Percentiles rank a stretch among this genome's conserved stretches.
These are phyloP conservation scores for Tokudaia tokunoshimensis DNA, from an alignment of 2,797 vertebrate species.

Conservation along the genomic window DNA sequence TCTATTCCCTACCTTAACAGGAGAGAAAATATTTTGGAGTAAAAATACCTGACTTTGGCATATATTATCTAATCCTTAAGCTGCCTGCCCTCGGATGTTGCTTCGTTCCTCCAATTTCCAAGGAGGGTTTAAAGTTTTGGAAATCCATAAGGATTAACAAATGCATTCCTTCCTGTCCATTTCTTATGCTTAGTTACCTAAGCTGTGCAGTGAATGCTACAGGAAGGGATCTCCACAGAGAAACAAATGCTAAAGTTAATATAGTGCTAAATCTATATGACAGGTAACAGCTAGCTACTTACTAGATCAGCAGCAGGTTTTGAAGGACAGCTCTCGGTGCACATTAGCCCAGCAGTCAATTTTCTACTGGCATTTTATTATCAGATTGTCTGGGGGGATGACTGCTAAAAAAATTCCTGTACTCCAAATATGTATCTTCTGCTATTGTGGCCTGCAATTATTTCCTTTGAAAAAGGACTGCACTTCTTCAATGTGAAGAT, in stretches of 20 bases:
- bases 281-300: not conserved
- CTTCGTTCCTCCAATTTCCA: constrained; percentile 84
- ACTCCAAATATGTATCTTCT: constrained; percentile 17
- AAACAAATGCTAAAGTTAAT: not conserved
- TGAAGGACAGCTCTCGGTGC: not conserved
- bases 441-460: constrained; percentile 56
- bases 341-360: not conserved
- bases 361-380: constrained; percentile 50
- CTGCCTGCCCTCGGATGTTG: constrained; percentile 82
- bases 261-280: not conserved
- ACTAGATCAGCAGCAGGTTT: not conserved
- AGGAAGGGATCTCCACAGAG: not conserved
- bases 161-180: constrained; percentile 83
- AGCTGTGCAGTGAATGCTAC: constrained; percentile 23
- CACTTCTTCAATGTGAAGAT: constrained; percentile 45
- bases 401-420: constrained; percentile 12
- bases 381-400: not conserved
- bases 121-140: constrained; percentile 82
- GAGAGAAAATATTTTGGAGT: constrained; percentile 71
- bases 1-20: constrained; percentile 42
- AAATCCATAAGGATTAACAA: constrained; percentile 84
- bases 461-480: constrained; percentile 66
- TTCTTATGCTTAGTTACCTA: constrained; percentile 69
- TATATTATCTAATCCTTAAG: constrained; percentile 85
- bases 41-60: constrained; percentile 82